Evolutionary conservation across 2,113 vertebrate species (phyloP).

Genomic region (Tragelaphus imberbis): DNA sequence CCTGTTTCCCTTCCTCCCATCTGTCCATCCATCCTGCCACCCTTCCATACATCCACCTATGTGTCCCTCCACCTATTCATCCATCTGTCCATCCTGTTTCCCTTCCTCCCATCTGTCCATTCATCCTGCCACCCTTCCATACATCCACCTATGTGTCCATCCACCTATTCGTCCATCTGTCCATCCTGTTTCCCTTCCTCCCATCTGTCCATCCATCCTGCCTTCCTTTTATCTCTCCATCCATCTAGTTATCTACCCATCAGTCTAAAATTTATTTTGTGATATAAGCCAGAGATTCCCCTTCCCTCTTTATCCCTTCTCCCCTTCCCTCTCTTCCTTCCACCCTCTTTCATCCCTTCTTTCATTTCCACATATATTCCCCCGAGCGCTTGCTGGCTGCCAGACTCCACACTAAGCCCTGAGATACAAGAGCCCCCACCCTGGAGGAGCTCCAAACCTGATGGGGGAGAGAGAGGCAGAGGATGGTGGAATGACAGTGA

Average conservation of each 20-base stretch:
- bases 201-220: neutral
- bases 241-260: neutral
- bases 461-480: too few species aligned
- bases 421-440: neutral
- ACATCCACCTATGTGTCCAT: neutral
- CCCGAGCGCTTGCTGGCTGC: neutral
- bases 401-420: neutral
- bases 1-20: fast-evolving
- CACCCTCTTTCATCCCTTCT: neutral
- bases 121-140: neutral
- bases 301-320: neutral
- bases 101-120: neutral
- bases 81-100: neutral
- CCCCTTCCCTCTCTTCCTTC: neutral
- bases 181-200: fast-evolving
- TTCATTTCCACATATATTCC: neutral
- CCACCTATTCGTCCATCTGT: neutral
- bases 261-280: neutral
- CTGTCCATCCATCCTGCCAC: neutral
- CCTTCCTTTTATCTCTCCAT: neutral
- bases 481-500: neutral
- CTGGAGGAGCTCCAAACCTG: neutral
- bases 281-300: neutral
- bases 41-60: neutral
- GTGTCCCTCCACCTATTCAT: neutral